Percentiles rank a stretch among this genome's conserved stretches.
Evolutionary conservation across 2,888 invertebrate species (phyloP).

Genomic region (Crematogaster levior): DNA sequence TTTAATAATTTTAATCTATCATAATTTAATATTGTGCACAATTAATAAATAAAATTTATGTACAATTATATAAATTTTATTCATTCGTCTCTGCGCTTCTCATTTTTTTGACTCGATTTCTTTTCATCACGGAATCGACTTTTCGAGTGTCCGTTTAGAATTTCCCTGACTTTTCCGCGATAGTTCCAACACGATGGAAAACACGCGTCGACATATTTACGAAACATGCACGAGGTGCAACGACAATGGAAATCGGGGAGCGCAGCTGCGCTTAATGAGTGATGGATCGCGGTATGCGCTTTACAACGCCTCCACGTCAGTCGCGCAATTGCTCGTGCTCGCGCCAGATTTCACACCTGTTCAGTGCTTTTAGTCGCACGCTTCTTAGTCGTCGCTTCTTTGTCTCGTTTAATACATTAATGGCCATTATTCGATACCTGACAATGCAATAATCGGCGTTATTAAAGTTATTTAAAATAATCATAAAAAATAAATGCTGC

Average conservation of each 20-base stretch:
- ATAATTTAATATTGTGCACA: not conserved
- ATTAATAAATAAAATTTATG: not conserved
- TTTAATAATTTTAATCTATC: not conserved
- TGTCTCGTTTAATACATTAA: slow-evolving; percentile 8
- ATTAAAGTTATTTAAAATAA: not conserved
- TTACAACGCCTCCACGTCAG: slow-evolving; percentile 58
- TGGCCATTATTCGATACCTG: not conserved
- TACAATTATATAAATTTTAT: not conserved
- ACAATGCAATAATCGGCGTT: not conserved
- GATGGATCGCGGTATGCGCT: slow-evolving; percentile 67
- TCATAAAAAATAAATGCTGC: not conserved
- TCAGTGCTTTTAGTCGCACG: slow-evolving; percentile 37
- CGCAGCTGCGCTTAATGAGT: slow-evolving; percentile 74
- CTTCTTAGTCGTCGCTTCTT: slow-evolving; percentile 40
- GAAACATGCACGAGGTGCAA: slow-evolving; percentile 69
- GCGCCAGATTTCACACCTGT: slow-evolving; percentile 63
- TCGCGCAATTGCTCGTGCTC: slow-evolving; percentile 59
- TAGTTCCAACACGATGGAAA: slow-evolving; percentile 35
- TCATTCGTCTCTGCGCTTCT: not conserved
- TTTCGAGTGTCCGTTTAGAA: not conserved
- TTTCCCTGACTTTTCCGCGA: slow-evolving; percentile 41
- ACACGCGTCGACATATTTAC: slow-evolving; percentile 54
- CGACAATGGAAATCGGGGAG: slow-evolving; percentile 72
- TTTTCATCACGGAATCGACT: slow-evolving; percentile 2
- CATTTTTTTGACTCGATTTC: not conserved